phyloP scores from a whole-genome alignment of 2,113 vertebrate genomes.

The Elephas maximus region DNA sequence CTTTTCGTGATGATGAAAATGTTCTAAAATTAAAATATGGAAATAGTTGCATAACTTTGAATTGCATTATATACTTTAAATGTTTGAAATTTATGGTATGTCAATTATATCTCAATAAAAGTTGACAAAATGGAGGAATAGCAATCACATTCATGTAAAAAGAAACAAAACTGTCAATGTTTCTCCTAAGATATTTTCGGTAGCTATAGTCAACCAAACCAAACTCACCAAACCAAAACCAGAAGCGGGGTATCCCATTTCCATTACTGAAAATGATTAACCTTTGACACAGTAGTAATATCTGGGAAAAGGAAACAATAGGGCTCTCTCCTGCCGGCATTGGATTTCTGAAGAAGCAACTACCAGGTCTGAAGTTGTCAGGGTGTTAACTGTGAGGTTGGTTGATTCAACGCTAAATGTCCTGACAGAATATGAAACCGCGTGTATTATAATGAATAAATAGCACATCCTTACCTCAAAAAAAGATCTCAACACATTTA shows the following conservation, averaged over 20 bases:
- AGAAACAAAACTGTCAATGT: no score
- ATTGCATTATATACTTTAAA: background rate
- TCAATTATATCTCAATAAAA: background rate
- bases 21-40: background rate
- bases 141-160: no score
- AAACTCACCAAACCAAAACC: background rate
- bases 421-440: background rate
- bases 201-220: background rate
- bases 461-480: slow-evolving; percentile 57
- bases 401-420: background rate
- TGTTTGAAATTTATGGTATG: background rate
- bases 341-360: slow-evolving; percentile 58
- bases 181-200: background rate
- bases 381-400: background rate
- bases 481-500: background rate
- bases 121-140: background rate
- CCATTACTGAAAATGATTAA: background rate
- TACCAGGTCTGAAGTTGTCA: background rate
- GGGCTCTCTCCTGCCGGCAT: background rate
- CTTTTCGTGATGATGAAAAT: background rate
- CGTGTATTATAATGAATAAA: background rate
- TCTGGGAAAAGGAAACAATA: slow-evolving; percentile 42
- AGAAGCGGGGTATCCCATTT: background rate
- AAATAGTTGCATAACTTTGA: background rate
- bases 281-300: background rate